Conservation (phyloP, 2,888 invertebrate genomes). For the Lagria hirta region DNA sequence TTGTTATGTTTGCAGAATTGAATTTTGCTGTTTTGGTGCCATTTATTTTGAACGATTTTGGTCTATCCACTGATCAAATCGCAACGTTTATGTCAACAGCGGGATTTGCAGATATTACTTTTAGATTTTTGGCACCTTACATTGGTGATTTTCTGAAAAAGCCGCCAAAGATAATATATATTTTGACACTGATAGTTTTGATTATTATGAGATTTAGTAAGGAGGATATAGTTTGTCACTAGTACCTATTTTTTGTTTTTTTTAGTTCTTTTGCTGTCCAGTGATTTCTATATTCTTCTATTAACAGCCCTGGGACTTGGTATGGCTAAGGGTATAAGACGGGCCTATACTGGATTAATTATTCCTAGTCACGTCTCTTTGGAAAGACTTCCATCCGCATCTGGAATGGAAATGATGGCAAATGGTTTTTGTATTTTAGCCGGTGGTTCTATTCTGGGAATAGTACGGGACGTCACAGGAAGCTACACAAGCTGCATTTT, state of each 20-base stretch:
- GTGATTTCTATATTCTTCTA: conserved; percentile 27
- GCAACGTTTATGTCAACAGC: conserved; percentile 65
- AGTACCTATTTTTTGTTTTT: conserved; percentile 1
- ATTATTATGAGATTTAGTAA: conserved; percentile 65
- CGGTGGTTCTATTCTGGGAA: conserved; percentile 65
- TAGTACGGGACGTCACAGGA: conserved; percentile 63
- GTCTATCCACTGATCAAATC: conserved; percentile 60
- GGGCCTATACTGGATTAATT: conserved; percentile 68
- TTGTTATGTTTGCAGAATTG: conserved; percentile 68
- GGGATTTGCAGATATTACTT: conserved; percentile 58
- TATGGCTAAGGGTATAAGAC: conserved; percentile 68
- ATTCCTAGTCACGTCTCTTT: conserved; percentile 70
- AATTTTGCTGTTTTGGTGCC: conserved; percentile 69
- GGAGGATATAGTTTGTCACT: conserved; percentile 42
- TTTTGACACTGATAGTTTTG: conserved; percentile 62
- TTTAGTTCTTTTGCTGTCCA: conserved; percentile 28
- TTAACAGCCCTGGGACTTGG: conserved; percentile 62
- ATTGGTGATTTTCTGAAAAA: conserved; percentile 65
- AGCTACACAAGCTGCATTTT: conserved; percentile 62
- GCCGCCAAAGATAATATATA: conserved; percentile 65
- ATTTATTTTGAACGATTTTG: conserved; percentile 66
- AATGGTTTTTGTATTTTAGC: conserved; percentile 65
- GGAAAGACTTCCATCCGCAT: conserved; percentile 66
- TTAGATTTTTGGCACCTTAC: conserved; percentile 65
- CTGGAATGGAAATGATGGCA: conserved; percentile 69